Evolutionary conservation across 2,888 invertebrate genomes (phyloP).

Genomic region (Crioceris asparagi): DNA sequence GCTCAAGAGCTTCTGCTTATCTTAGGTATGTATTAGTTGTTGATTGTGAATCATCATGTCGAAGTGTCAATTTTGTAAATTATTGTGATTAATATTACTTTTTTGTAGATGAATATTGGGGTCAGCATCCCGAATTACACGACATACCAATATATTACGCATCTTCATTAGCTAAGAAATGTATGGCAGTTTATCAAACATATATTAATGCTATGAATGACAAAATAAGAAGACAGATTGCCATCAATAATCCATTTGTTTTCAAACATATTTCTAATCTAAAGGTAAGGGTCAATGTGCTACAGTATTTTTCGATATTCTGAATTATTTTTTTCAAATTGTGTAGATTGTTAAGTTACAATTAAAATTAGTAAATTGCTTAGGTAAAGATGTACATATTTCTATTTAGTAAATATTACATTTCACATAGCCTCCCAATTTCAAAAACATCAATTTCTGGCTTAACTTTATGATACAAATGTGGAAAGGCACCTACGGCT

Average conservation of each 20-base stretch:
- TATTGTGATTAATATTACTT: neutral
- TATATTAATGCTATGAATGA: constrained; percentile 99
- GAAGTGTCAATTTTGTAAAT: neutral
- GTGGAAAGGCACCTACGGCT: constrained; percentile 51
- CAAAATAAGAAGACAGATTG: constrained; percentile 89
- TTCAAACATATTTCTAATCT: constrained; percentile 95
- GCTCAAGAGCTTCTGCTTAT: constrained; percentile 94
- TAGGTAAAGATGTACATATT: too few species aligned
- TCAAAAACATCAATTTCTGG: constrained; percentile 56
- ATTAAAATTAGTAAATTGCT: too few species aligned
- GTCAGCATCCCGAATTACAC: constrained; percentile 90
- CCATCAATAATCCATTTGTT: constrained; percentile 96
- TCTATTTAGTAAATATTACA: constrained; percentile 1
- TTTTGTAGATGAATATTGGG: constrained; percentile 89
- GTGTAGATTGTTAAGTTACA: too few species aligned
- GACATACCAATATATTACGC: constrained; percentile 99
- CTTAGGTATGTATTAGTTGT: constrained; percentile 22
- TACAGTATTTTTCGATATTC: too few species aligned
- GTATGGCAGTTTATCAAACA: constrained; percentile 99
- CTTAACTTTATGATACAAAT: constrained; percentile 55
- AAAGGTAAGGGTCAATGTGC: too few species aligned
- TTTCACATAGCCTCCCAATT: constrained; percentile 35
- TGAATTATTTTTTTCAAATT: too few species aligned
- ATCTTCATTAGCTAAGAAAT: constrained; percentile 97
- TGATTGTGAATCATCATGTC: neutral